These are phyloP conservation scores for Sebastes minor DNA, from an alignment of 2,797 vertebrate species.

Conservation along the genomic window DNA sequence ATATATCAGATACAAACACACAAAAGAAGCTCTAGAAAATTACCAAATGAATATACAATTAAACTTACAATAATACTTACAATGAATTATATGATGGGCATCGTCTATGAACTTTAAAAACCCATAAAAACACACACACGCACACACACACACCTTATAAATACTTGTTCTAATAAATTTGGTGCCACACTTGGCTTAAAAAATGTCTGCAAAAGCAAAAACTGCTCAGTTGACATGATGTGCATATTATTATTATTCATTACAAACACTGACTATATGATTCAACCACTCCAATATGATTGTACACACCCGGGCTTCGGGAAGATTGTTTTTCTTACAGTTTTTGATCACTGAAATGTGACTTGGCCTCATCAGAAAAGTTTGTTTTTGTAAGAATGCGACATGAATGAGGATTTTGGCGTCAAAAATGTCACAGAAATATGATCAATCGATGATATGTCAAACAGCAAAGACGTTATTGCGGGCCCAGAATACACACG, in stretches of 20 bases:
- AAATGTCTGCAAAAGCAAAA: slow-evolving; percentile 63
- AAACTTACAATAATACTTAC: slow-evolving; percentile 80
- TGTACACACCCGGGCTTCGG: slow-evolving; percentile 54
- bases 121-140: slow-evolving; percentile 58
- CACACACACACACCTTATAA: slow-evolving; percentile 69
- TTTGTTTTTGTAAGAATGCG: slow-evolving; percentile 22
- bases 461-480: slow-evolving; percentile 68
- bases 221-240: slow-evolving; percentile 55
- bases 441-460: slow-evolving; percentile 64
- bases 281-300: slow-evolving; percentile 58
- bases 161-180: slow-evolving; percentile 79
- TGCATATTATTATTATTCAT: slow-evolving; percentile 67
- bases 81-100: slow-evolving; percentile 71
- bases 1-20: slow-evolving; percentile 66
- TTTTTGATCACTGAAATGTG: slow-evolving; percentile 46
- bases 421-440: slow-evolving; percentile 58
- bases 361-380: slow-evolving; percentile 52
- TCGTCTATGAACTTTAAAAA: slow-evolving; percentile 63
- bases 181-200: slow-evolving; percentile 67
- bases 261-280: slow-evolving; percentile 69
- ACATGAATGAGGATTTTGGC: slow-evolving; percentile 52
- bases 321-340: slow-evolving; percentile 23
- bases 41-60: slow-evolving; percentile 75
- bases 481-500: slow-evolving; percentile 64
- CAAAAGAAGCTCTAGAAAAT: slow-evolving; percentile 63